Evolutionary conservation across 2,888 invertebrate genomes (phyloP).

Genomic region (Temnothorax unifasciatus): DNA sequence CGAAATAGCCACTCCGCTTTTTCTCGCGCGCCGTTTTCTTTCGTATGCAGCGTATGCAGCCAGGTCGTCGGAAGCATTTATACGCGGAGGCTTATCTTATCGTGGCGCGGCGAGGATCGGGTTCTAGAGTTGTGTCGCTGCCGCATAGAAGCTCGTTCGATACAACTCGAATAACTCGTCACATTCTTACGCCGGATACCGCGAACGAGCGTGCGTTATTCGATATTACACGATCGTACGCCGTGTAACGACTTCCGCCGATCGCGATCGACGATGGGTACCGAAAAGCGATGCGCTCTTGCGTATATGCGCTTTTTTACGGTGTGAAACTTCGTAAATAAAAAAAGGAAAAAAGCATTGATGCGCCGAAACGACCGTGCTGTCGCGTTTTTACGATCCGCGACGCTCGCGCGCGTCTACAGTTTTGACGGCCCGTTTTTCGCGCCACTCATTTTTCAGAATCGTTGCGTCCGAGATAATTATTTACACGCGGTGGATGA

Average conservation of each 20-base stretch:
- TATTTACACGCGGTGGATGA: conserved; percentile 24
- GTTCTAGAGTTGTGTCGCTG: not conserved
- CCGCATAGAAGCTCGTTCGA: conserved; percentile 8
- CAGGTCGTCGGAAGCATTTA: conserved; percentile 50
- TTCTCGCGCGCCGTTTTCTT: not conserved
- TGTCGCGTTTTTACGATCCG: conserved; percentile 23
- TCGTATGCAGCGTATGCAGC: conserved; percentile 16
- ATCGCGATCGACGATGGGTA: conserved; percentile 24
- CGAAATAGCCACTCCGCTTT: conserved; percentile 25
- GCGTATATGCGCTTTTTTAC: conserved; percentile 4
- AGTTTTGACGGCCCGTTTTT: conserved; percentile 29
- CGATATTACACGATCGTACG: conserved; percentile 52
- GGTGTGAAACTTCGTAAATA: conserved; percentile 5
- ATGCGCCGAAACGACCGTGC: not conserved
- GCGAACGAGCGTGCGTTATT: conserved; percentile 58
- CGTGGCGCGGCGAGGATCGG: conserved; percentile 12
- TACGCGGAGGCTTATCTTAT: conserved; percentile 62
- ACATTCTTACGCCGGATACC: conserved; percentile 66
- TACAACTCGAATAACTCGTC: conserved; percentile 13
- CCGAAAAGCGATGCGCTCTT: conserved; percentile 31
- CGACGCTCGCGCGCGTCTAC: conserved; percentile 3
- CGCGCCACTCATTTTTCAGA: conserved; percentile 37
- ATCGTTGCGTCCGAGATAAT: conserved; percentile 24
- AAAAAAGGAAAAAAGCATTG: not conserved
- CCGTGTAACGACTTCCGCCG: conserved; percentile 37